These are phyloP conservation scores for Puffinus mauretanicus DNA, from an alignment of 2,113 vertebrate genomes.

Conservation along the genomic window DNA sequence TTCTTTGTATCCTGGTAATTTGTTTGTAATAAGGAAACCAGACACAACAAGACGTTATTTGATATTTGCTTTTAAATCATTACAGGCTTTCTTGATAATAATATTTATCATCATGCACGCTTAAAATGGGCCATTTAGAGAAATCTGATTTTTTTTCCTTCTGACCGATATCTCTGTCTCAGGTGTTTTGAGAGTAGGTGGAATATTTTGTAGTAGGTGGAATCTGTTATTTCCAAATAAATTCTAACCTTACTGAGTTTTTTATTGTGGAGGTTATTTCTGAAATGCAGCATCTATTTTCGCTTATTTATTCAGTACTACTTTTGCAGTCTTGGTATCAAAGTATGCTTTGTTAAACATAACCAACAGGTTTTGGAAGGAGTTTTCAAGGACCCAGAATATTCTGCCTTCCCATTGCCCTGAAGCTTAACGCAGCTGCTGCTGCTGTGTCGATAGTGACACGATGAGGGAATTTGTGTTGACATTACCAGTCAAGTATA, in stretches of 20 bases:
- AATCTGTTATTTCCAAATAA: background rate
- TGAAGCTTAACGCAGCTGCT: background rate
- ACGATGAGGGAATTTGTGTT: background rate
- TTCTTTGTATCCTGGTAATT: background rate
- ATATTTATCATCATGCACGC: background rate
- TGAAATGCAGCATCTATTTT: background rate
- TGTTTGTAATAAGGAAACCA: background rate
- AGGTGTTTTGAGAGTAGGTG: background rate
- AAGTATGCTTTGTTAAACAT: background rate
- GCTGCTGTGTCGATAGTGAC: background rate
- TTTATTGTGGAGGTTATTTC: background rate
- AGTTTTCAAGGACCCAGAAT: background rate
- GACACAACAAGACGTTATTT: background rate
- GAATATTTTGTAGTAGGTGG: background rate
- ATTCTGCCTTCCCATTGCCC: background rate
- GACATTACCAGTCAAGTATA: background rate
- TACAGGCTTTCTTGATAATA: background rate
- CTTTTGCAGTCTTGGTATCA: background rate
- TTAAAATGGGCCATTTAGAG: background rate
- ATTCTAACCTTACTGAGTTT: background rate
- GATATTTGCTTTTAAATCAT: background rate
- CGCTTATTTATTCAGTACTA: background rate
- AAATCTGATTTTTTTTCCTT: background rate
- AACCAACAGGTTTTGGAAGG: background rate
- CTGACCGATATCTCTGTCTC: rapidly evolving